Percentiles rank a stretch among this genome's conserved stretches.
These are phyloP conservation scores for Luperina nickerlii DNA, from an alignment of 2,888 invertebrate genomes.

Conservation along the genomic window DNA sequence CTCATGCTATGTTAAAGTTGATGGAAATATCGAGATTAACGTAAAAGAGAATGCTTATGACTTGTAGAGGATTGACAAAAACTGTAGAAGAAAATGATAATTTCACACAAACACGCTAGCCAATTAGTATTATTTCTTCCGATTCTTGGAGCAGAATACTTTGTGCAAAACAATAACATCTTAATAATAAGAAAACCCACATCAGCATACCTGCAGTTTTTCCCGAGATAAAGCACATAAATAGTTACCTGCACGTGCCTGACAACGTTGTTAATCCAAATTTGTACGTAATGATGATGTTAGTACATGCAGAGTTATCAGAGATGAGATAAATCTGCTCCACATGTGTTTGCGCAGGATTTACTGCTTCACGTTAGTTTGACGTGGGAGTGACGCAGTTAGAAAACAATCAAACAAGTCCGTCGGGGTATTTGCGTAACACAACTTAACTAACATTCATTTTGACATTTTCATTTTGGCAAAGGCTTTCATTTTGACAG, in stretches of 20 bases:
- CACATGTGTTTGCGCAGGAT: conserved; percentile 10
- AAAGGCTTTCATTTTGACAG: not conserved
- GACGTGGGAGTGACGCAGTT: conserved; percentile 19
- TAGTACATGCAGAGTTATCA: conserved; percentile 32
- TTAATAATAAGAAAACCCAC: not conserved
- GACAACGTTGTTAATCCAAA: not conserved
- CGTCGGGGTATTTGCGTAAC: not conserved
- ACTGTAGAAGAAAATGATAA: not conserved
- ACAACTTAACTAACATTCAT: not conserved
- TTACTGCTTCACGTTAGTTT: conserved; percentile 5
- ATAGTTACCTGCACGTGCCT: conserved; percentile 8
- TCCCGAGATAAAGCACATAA: conserved; percentile 22
- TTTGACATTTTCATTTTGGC: no score
- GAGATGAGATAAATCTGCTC: conserved; percentile 33
- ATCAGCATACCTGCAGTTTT: conserved; percentile 4
- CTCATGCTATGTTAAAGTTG: not conserved
- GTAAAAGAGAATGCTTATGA: no score
- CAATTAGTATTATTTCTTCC: not conserved
- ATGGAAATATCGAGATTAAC: not conserved
- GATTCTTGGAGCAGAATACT: not conserved
- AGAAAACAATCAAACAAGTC: not conserved
- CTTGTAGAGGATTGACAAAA: not conserved
- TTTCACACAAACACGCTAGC: not conserved
- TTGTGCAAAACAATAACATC: not conserved
- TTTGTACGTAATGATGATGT: conserved; percentile 21